Evolutionary conservation across 37 sponge, comb jelly and placozoan genomes (phyloP).

Genomic region (Petrosia ficiformis): DNA sequence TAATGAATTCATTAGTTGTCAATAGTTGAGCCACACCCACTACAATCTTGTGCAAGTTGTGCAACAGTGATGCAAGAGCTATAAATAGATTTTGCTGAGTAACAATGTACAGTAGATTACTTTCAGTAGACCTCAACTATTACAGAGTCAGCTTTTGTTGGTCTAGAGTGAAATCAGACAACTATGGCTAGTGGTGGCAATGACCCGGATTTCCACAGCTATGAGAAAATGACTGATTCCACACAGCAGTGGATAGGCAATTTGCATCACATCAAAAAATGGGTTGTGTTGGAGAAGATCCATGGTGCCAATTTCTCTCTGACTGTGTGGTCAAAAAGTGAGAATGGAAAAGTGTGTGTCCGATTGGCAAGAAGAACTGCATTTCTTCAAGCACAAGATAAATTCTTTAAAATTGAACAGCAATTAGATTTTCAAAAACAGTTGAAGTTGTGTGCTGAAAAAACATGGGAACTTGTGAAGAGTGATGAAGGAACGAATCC

Average conservation of each 20-base stretch:
- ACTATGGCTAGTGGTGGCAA: no score
- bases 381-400: constrained; percentile 21
- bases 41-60: no score
- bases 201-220: constrained; percentile 13
- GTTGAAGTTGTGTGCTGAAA: constrained; percentile 9
- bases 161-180: no score
- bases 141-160: no score
- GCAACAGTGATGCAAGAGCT: no score
- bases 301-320: constrained; percentile 66
- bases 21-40: no score
- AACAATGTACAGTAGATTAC: no score
- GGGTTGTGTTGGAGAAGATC: constrained; percentile 52
- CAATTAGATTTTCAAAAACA: constrained; percentile 19
- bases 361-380: constrained; percentile 16
- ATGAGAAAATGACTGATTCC: constrained; percentile 41
- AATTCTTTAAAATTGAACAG: constrained; percentile 22
- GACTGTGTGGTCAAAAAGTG: neutral
- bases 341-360: neutral
- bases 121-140: no score
- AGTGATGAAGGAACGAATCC: neutral
- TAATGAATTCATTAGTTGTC: no score
- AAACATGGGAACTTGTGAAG: neutral
- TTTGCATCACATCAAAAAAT: constrained; percentile 33
- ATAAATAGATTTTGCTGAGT: no score
- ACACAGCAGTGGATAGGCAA: constrained; percentile 20